phyloP scores from a whole-genome alignment of 2,797 vertebrate species.

The Sebastes matsubarae region DNA sequence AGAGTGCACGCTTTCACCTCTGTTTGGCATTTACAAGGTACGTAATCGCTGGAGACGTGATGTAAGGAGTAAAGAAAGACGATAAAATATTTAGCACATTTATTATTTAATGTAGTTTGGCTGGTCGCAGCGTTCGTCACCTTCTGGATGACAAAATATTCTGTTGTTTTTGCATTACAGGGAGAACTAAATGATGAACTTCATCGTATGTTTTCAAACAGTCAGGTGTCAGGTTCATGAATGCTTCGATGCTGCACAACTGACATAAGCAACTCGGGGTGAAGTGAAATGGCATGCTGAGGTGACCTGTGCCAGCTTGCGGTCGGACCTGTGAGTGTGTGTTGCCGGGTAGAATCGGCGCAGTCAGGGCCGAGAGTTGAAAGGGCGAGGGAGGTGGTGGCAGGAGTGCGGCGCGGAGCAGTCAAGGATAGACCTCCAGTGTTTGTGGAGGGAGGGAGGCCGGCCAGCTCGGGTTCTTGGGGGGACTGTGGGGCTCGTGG shows the following conservation, averaged over 20 bases:
- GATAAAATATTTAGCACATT: conserved; percentile 50
- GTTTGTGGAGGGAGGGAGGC: conserved; percentile 80
- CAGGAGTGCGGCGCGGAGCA: conserved; percentile 59
- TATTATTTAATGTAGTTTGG: conserved; percentile 36
- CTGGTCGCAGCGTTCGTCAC: conserved; percentile 2
- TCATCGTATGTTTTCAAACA: neutral
- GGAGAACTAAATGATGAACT: conserved; percentile 1
- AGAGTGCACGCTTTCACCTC: conserved; percentile 63
- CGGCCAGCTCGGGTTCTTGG: conserved; percentile 72
- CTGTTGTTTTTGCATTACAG: neutral
- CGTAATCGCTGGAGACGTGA: conserved; percentile 18
- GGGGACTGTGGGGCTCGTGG: conserved; percentile 74
- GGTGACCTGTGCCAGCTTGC: conserved; percentile 55
- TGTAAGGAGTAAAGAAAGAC: conserved; percentile 29
- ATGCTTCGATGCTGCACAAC: conserved; percentile 39
- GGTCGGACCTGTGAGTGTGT: conserved; percentile 59
- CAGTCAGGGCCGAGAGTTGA: conserved; percentile 69
- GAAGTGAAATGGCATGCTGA: conserved; percentile 43
- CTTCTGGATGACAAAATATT: conserved; percentile 8
- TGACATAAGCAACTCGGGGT: conserved; percentile 37
- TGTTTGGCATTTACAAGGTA: conserved; percentile 50
- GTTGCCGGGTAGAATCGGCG: conserved; percentile 58
- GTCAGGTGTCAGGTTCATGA: conserved; percentile 60
- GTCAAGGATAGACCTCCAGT: conserved; percentile 81
- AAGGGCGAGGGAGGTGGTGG: conserved; percentile 70